Evolutionary conservation across 2,888 invertebrate genomes (phyloP), one percentile per base, ranked within the genome.

Genomic region (Adela reaumurella): DNA sequence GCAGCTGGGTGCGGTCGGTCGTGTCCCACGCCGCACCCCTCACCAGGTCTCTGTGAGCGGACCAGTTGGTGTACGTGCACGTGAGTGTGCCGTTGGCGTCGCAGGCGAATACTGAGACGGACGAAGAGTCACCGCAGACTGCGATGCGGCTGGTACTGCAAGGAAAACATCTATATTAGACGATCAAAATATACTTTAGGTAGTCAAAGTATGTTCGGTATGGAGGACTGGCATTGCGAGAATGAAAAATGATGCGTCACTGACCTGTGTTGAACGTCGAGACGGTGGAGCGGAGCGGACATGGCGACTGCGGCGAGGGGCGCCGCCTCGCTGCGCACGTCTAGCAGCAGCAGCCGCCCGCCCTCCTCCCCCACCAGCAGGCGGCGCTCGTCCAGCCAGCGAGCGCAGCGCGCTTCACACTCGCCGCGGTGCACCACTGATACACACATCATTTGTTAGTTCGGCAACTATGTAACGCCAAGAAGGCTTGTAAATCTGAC

Each of bases 1-100:
- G 74, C 1, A 85, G 67, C 19, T 63, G 55, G 46, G 65, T 61
- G 17, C 57, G 57, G 1, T 68, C 63, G 2, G 59, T 61, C 4
- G 61, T 53, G 55, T 74, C 73, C 84, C 84, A 85, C 1, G 80
- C 72, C 5, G 81, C 53, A 10, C 82, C 83, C 52, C 82, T 67
- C 1, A 83, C 81, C 58, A 74, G 80, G 57, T 82, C 80, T 19
- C 53, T 65, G 52, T 78, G 78, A 54, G 61, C 59, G 52, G 67
- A 63, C 51, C 64, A 62, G 43, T 74, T 69, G 46, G 68, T 65
- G 54, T 74, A 72, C 47, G 67, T 53, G 17, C 64, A 56, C 54
- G 58, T 60, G 1, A 63, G 53, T 45, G 59, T 59, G 5, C 54
- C 53, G 43, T 62, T 59, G 5, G 62, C 61, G 3, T 46, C 56